phyloP scores from a whole-genome alignment of 1,140 invertebrate species.

The Thrips palmi region DNA sequence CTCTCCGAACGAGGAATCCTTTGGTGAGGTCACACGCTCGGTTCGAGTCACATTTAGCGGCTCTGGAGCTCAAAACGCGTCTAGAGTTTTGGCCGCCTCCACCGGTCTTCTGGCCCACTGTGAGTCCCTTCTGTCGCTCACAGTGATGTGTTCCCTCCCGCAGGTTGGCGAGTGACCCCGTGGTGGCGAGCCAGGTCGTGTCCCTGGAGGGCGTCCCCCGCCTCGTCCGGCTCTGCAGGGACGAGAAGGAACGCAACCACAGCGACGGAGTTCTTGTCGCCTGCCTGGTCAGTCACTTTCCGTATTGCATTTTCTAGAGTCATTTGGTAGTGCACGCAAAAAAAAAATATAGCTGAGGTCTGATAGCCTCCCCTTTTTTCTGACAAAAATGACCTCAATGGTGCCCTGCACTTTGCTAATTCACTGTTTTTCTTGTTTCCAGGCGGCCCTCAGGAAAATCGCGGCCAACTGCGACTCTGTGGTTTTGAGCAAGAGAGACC shows the following conservation, averaged over 20 bases:
- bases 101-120: no score
- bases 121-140: conserved; percentile 1
- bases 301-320: conserved; percentile 2
- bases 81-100: no score
- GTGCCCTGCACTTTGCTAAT: no score
- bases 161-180: conserved; percentile 50
- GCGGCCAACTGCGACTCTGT: conserved; percentile 32
- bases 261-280: conserved; percentile 54
- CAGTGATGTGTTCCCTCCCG: conserved; percentile 12
- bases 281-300: conserved; percentile 52
- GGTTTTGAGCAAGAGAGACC: conserved; percentile 29
- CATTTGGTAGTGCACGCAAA: background rate
- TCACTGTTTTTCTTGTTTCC: conserved; percentile 18
- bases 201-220: conserved; percentile 55
- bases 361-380: no score
- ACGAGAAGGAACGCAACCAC: conserved; percentile 45
- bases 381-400: no score
- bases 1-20: no score
- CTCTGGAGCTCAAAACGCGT: no score
- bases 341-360: conserved; percentile 7
- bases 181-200: conserved; percentile 53
- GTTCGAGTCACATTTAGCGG: no score
- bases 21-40: no score
- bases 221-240: conserved; percentile 48
- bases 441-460: conserved; percentile 51